Evolutionary conservation across 1,140 invertebrate species (phyloP).

Genomic region (Ladona fulva): DNA sequence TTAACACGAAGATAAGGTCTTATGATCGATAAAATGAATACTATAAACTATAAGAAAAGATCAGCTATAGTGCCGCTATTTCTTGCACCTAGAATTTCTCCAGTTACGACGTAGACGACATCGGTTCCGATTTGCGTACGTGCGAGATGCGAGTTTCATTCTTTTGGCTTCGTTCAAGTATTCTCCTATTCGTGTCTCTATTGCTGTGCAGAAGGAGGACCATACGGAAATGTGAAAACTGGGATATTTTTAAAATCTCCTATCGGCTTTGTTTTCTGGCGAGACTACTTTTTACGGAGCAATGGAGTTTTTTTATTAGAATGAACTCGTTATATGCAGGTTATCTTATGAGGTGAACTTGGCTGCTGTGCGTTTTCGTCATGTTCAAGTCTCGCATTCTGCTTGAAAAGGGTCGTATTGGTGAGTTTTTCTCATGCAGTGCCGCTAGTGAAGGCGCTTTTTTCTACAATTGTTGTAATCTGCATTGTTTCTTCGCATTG

Average conservation of each 20-base stretch:
- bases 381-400: conserved; percentile 9
- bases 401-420: conserved; percentile 1
- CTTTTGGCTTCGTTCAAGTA: background rate
- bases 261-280: background rate
- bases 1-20: too few species aligned
- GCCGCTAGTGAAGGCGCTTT: too few species aligned
- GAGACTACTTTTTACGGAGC: background rate
- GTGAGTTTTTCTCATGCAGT: background rate
- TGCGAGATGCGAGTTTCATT: conserved; percentile 4
- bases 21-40: too few species aligned
- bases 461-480: too few species aligned
- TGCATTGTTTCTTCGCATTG: too few species aligned
- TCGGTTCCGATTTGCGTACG: background rate
- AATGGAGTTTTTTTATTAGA: background rate
- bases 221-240: background rate
- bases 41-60: too few species aligned
- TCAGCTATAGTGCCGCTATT: too few species aligned
- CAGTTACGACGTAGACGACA: background rate
- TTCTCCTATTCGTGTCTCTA: background rate
- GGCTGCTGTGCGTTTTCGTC: background rate
- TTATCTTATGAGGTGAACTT: conserved; percentile 2
- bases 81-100: too few species aligned
- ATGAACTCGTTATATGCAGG: background rate
- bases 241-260: background rate
- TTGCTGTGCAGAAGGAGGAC: background rate